These are phyloP conservation scores for Podilymbus podiceps DNA, from an alignment of 2,113 vertebrate species.

Conservation along the genomic window DNA sequence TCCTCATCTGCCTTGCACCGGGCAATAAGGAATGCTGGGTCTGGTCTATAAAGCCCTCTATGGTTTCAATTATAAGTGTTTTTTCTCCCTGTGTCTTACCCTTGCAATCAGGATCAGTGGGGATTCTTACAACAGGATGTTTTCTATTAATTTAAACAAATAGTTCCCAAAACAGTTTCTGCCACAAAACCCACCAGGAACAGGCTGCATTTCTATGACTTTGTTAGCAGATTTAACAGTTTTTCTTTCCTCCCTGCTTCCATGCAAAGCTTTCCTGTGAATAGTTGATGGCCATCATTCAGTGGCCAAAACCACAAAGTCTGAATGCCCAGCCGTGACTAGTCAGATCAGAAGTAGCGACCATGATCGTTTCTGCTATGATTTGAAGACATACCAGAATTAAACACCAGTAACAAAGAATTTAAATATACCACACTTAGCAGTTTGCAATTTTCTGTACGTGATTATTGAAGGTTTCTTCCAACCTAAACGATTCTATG, in stretches of 20 bases:
- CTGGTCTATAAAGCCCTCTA: background rate
- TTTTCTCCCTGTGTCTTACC: background rate
- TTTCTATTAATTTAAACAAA: background rate
- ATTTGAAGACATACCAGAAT: background rate
- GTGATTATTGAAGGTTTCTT: background rate
- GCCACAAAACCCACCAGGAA: conserved; percentile 10
- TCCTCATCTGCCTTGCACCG: background rate
- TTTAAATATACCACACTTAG: background rate
- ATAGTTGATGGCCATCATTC: background rate
- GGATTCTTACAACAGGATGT: background rate
- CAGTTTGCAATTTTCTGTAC: background rate
- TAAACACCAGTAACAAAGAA: background rate
- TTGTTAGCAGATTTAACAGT: background rate
- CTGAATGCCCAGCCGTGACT: background rate
- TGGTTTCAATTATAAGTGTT: background rate
- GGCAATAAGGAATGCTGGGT: background rate
- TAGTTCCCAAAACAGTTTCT: background rate
- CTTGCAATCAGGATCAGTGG: background rate
- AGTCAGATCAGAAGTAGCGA: background rate
- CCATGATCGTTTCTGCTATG: background rate
- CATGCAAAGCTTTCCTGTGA: background rate
- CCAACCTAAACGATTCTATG: no score
- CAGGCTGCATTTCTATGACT: background rate
- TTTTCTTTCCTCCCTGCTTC: background rate
- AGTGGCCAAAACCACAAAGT: background rate